A percentile compares a stretch with the other conserved stretches of the same genome.
Conservation (phyloP, 2,888 invertebrate species). For the Ischnus inquisitorius region DNA sequence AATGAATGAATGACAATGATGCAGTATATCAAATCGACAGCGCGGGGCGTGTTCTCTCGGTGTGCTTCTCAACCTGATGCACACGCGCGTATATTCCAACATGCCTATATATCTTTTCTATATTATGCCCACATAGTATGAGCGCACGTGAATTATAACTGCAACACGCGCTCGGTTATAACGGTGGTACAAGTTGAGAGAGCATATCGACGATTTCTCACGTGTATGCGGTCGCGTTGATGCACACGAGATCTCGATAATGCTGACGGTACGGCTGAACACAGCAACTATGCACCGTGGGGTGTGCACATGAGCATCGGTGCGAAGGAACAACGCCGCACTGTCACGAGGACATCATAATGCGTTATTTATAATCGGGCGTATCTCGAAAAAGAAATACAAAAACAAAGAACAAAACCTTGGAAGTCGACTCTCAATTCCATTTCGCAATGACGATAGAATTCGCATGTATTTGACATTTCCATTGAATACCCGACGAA, state of each 20-base stretch:
- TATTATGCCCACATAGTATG: conserved; percentile 19
- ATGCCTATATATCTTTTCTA: conserved; percentile 17
- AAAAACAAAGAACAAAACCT: neutral
- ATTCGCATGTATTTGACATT: conserved; percentile 37
- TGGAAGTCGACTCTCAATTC: neutral
- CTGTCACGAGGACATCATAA: conserved; percentile 53
- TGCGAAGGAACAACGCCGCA: conserved; percentile 60
- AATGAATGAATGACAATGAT: conserved; percentile 80
- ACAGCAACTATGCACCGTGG: conserved; percentile 70
- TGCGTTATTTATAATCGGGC: conserved; percentile 50
- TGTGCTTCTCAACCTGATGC: conserved; percentile 60
- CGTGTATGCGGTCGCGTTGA: conserved; percentile 57
- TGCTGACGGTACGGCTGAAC: conserved; percentile 40
- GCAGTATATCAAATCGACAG: conserved; percentile 79
- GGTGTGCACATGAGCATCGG: conserved; percentile 64
- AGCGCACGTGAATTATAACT: conserved; percentile 63
- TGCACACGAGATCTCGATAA: conserved; percentile 48
- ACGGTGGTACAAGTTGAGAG: conserved; percentile 63
- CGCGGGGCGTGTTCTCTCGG: conserved; percentile 69
- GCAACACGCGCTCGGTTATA: conserved; percentile 33
- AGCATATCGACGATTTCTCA: conserved; percentile 65
- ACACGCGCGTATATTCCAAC: conserved; percentile 43
- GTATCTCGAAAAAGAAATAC: conserved; percentile 15
- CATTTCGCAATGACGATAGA: conserved; percentile 11
- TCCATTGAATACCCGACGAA: conserved; percentile 36